These are phyloP conservation scores for Hyles euphorbiae DNA, from an alignment of 1,140 invertebrate species.

Conservation along the genomic window DNA sequence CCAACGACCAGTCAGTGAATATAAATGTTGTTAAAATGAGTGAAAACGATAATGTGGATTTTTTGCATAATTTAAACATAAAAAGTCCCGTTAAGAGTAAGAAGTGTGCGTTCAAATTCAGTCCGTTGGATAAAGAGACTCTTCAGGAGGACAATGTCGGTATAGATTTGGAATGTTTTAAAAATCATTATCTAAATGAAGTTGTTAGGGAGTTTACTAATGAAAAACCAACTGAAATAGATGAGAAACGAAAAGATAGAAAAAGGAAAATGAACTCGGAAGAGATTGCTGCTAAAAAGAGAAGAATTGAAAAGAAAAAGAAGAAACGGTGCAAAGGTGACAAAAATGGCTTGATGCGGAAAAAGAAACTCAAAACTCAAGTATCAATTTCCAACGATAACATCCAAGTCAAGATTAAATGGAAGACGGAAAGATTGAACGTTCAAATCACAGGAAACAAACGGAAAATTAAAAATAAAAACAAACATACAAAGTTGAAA, in stretches of 20 bases:
- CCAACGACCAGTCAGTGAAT: conserved; percentile 36
- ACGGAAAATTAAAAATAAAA: conserved; percentile 18
- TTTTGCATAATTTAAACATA: background rate
- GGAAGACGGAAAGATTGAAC: conserved; percentile 30
- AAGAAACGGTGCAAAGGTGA: background rate
- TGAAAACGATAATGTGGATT: background rate
- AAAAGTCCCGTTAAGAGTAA: conserved; percentile 23
- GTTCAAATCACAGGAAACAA: conserved; percentile 29
- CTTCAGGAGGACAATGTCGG: conserved; percentile 26
- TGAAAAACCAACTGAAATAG: background rate
- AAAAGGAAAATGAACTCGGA: conserved; percentile 25
- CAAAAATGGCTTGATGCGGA: conserved; percentile 4
- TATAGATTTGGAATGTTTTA: conserved; percentile 53
- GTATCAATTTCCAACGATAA: conserved; percentile 34
- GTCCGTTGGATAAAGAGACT: conserved; percentile 33
- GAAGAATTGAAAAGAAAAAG: conserved; percentile 6
- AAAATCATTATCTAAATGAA: conserved; percentile 51
- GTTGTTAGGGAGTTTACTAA: conserved; percentile 28
- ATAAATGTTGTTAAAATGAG: conserved; percentile 37
- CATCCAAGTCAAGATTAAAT: conserved; percentile 44
- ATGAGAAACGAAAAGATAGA: conserved; percentile 17
- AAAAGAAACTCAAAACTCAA: conserved; percentile 20
- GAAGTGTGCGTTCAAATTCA: conserved; percentile 43
- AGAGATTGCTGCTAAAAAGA: conserved; percentile 14
- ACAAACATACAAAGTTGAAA: conserved; percentile 29